Evolutionary conservation across 1,140 invertebrate genomes (phyloP), one percentile per base, ranked within the genome.

Genomic region (Lethrus apterus): DNA sequence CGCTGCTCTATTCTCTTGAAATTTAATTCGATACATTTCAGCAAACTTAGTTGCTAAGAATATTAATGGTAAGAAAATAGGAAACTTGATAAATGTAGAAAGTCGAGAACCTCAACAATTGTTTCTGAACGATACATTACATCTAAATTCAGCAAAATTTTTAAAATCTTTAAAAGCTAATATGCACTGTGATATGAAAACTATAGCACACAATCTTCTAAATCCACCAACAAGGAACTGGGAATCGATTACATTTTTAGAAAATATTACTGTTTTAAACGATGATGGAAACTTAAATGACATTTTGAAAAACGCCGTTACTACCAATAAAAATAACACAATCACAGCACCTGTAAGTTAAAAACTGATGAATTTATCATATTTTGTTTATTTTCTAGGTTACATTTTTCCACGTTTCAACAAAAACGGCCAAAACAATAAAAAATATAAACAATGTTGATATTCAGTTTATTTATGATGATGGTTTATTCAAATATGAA

Each of bases 11-110:
- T 44, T 13, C 8, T 9, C 31, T n/a, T n/a, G n/a, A n/a, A 19
- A 21, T 17, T 34, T 34, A n/a, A n/a, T n/a, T n/a, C n/a, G n/a
- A n/a, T 11, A 34, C 3, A 18, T 60, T 62, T 38, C 29, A 64
- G 62, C 44, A 10, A 59, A 59, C 32, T 35, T 64, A 42, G 15
- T 54, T 8, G 44, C 53, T 11, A 34, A 45, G 31, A 36, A 52
- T 50, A 62, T 64, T n/a, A 64, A 64, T 35, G 49, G 58, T 18
- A 43, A 48, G 9, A 30, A 46, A 15, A 44, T 59, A n/a, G 18
- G 46, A 15, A 41, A 57, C 19, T 36, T 62, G 19, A 52, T 61
- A 34, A 48, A 62, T 36, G 32, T 55, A 17, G 48, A 49, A n/a
- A 47, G 30, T 32, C 29, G 29, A 21, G 11, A 44, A 23, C 24